Base-by-base conservation (phyloP, 2,113 vertebrate species). In the Leucoraja erinaceus region DNA sequence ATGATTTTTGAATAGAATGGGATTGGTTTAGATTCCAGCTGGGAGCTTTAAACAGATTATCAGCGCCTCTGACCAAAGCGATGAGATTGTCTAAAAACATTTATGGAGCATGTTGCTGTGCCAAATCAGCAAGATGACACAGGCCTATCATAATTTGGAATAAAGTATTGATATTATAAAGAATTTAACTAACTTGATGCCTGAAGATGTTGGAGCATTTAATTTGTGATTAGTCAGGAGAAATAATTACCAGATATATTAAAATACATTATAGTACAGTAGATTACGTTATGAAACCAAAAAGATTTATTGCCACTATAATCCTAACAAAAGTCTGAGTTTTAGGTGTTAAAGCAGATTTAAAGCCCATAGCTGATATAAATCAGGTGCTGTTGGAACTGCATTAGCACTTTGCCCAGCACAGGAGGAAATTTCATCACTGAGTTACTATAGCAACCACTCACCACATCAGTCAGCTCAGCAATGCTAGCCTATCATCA, bases 391-490 rank as follows among this genome's bases (percentile, higher is more conserved):
- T 25, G 81, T 56, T 90, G 93, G 93, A 94, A 54, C 94, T 94
- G 91, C 92, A 84, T 90, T 70, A 93, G 93, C 76, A 93, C 78
- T 93, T 88, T 72, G 75, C 94, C 93, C 93, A 93, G 76, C 94
- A 93, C 88, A 93, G 93, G 94, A 95, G 95, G 95, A 94, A 94
- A 93, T 96, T 94, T 95, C 93, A 93, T 81, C 94, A 93, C 92
- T 70, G 94, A 93, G 95, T 97, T 95, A 94, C 96, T 96, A 94
- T 97, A 95, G 96, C 95, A 98, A 97, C 96, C 96, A 94, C 95
- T 97, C 94, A 95, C 94, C 93, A 94, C 94, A 94, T 95, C 94
- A 93, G 93, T 94, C 93, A 93, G 94, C 47, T 56, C 95, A 94
- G 95, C 94, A 95, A 47, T 94, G 93, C 93, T 93, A 96, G 94